Percentiles rank a stretch among this genome's conserved stretches.
Evolutionary conservation across 2,888 invertebrate species (phyloP).

Genomic region (Panorpa germanica): DNA sequence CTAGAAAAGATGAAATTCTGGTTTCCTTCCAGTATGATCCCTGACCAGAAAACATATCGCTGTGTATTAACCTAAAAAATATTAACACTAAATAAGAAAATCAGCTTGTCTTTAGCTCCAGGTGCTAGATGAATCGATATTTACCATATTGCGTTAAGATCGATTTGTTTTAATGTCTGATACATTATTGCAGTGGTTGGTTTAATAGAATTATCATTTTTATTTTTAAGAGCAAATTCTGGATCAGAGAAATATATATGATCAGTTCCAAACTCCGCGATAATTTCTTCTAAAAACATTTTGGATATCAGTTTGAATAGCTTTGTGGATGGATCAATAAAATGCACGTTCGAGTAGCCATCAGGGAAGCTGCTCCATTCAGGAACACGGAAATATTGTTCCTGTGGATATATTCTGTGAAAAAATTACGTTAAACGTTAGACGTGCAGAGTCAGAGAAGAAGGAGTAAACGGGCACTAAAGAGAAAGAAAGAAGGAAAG

Average conservation of each 20-base stretch:
- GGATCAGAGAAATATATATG: conserved; percentile 84
- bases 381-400: conserved; percentile 39
- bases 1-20: conserved; percentile 50
- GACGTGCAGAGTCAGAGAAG: no score
- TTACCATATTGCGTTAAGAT: conserved; percentile 68
- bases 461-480: no score
- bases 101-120: no score
- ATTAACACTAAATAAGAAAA: conserved; percentile 8
- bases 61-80: conserved; percentile 44
- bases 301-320: conserved; percentile 55
- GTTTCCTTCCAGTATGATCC: conserved; percentile 37
- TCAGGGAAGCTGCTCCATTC: conserved; percentile 63
- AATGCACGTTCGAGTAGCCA: conserved; percentile 56
- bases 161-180: conserved; percentile 43
- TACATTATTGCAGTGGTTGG: conserved; percentile 55
- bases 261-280: conserved; percentile 48
- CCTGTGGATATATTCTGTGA: conserved; percentile 53
- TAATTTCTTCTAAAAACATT: conserved; percentile 50
- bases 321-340: conserved; percentile 62
- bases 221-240: conserved; percentile 71
- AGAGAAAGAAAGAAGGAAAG: no score
- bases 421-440: no score
- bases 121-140: no score
- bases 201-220: conserved; percentile 37
- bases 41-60: conserved; percentile 53